Evolutionary conservation across 2,113 vertebrate species (phyloP), one percentile per base, ranked within the genome.

Genomic region (Platycercus adscitus): DNA sequence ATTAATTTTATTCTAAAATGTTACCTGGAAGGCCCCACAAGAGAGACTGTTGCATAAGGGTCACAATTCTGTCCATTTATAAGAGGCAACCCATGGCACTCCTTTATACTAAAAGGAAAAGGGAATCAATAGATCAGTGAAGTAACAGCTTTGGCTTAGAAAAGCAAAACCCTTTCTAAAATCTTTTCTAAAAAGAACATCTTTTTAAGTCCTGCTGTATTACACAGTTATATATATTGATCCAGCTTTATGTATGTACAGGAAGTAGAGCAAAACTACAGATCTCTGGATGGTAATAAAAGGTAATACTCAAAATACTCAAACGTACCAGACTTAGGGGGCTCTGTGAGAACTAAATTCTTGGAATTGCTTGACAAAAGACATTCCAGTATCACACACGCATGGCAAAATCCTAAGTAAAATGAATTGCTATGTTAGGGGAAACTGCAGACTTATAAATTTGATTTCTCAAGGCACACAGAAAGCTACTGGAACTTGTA

Each of bases 31-130:
- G 99, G 99, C 60, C 99, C 99, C 53, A 99, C 98, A 13, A 99
- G 98, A 80, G 99, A 99, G 76, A 99, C 99, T 24, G 99, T 99
- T 85, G 99, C 99, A 17, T 99, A 99, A 23, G 99, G 98, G 92
- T 99, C 99, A 97, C 99, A 99, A 90, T 99, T 99, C 97, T 99
- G 99, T 66, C 99, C 99, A 6, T 98, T 99, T 95, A 99, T 98
- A 91, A 99, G 98, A 91, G 99, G 99, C 92, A 99, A 98, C 11
- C 99, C 99, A 89, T 99, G 99, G 97, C 99, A 99, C 82, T 99
- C 99, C 69, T 99, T 99, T 97, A 99, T 99, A 83, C 99, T 99
- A 86, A 52, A 93, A 86, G 55, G 70, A 93, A 80, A 98, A 70
- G 35, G 63, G 72, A 95, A 78, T 66, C n/a, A 65, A 37, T 6